phyloP scores from a whole-genome alignment of 2,888 invertebrate species.

The Mimachlamys varia region DNA sequence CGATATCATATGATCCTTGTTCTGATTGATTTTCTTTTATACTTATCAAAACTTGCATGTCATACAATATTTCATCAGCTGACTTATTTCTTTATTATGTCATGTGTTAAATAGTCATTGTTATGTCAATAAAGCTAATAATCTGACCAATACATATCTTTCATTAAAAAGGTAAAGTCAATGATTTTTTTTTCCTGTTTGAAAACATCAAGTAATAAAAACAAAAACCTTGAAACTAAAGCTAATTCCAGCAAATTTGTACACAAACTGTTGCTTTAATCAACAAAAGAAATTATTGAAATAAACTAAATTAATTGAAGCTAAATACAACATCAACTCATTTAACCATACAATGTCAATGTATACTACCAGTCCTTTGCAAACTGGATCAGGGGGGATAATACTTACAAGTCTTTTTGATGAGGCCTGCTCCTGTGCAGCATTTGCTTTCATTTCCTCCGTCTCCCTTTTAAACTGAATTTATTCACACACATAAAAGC shows the following conservation, averaged over 20 bases:
- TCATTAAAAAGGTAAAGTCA: too few relatives aligned
- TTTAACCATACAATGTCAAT: background rate
- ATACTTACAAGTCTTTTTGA: constrained; percentile 68
- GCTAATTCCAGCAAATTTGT: background rate
- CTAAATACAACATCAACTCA: background rate
- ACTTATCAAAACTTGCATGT: background rate
- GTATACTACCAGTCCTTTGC: background rate
- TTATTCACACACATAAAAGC: background rate
- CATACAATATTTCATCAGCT: too few relatives aligned
- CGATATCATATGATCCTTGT: too few relatives aligned
- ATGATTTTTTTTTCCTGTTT: too few relatives aligned
- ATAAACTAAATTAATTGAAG: background rate
- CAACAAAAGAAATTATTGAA: background rate
- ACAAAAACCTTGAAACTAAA: background rate
- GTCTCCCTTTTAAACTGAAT: constrained; percentile 71
- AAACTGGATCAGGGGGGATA: background rate
- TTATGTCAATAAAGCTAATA: too few relatives aligned
- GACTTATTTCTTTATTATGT: too few relatives aligned
- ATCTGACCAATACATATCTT: too few relatives aligned
- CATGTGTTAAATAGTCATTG: too few relatives aligned
- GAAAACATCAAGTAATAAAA: background rate
- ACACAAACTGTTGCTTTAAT: background rate
- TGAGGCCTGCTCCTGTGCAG: constrained; percentile 68
- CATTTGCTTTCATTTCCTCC: constrained; percentile 61
- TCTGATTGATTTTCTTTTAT: background rate